phyloP scores from a whole-genome alignment of 2,888 invertebrate genomes.

The Quadroppia sp. region DNA sequence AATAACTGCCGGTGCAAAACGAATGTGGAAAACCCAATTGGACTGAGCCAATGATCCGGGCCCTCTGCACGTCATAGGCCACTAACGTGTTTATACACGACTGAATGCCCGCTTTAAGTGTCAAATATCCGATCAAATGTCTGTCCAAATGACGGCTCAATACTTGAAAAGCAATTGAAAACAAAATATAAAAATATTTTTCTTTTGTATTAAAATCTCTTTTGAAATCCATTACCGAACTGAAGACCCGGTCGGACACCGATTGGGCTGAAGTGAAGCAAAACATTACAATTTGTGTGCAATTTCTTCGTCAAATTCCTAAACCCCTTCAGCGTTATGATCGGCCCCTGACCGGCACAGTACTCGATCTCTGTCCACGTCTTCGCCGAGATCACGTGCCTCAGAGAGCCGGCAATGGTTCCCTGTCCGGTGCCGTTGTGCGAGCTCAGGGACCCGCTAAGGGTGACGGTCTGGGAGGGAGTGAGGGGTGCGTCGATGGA shows the following conservation, averaged over 20 bases:
- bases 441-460: conserved; percentile 60
- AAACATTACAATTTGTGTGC: conserved; percentile 67
- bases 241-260: conserved; percentile 72
- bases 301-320: conserved; percentile 56
- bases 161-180: too few species aligned
- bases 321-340: conserved; percentile 72
- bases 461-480: conserved; percentile 72
- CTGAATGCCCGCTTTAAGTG: conserved; percentile 65
- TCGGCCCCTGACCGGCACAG: conserved; percentile 78
- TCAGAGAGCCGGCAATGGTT: conserved; percentile 69
- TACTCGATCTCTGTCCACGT: conserved; percentile 83
- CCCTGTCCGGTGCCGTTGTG: conserved; percentile 81
- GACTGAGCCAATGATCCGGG: conserved; percentile 65
- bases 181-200: too few species aligned
- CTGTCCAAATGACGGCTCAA: conserved; percentile 79
- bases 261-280: conserved; percentile 69
- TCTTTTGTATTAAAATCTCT: neutral
- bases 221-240: conserved; percentile 59
- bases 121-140: conserved; percentile 80
- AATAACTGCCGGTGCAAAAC: conserved; percentile 60
- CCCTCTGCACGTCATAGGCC: conserved; percentile 68
- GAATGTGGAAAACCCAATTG: conserved; percentile 51
- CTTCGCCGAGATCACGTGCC: conserved; percentile 72
- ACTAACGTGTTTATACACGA: conserved; percentile 76
- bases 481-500: conserved; percentile 91